These are phyloP conservation scores for Ceratina japonica DNA, from an alignment of 1,140 invertebrate genomes.

Conservation along the genomic window DNA sequence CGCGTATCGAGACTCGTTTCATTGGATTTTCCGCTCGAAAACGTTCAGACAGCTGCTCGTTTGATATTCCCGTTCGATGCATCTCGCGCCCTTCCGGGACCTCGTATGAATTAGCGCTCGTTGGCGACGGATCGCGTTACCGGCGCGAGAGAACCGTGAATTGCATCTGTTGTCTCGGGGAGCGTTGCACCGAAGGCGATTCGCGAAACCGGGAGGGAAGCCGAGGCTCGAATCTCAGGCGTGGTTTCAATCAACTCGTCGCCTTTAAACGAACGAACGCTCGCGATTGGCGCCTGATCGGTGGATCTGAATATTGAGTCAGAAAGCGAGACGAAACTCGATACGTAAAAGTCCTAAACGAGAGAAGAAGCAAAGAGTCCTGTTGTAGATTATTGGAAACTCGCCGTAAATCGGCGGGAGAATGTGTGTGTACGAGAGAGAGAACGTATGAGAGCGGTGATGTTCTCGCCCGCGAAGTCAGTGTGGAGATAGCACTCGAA, in stretches of 20 bases:
- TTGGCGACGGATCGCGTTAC: constrained; percentile 63
- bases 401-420: too few species aligned
- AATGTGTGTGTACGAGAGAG: too few species aligned
- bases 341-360: too few species aligned
- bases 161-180: constrained; percentile 53
- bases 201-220: constrained; percentile 44
- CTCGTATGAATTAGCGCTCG: constrained; percentile 70
- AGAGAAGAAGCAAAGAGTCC: too few species aligned
- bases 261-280: neutral
- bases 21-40: constrained; percentile 73
- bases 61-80: constrained; percentile 68
- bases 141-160: constrained; percentile 56
- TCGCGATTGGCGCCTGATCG: neutral
- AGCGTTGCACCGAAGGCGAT: constrained; percentile 49
- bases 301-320: neutral
- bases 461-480: too few species aligned
- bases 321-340: neutral
- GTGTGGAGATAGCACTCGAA: too few species aligned
- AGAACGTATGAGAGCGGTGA: too few species aligned
- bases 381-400: too few species aligned
- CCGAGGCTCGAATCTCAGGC: constrained; percentile 23
- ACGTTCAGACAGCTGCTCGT: constrained; percentile 72
- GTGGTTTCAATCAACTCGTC: constrained; percentile 39
- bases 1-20: constrained; percentile 71
- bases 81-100: constrained; percentile 59